A percentile compares a stretch with the other conserved stretches of the same genome.
phyloP scores from a whole-genome alignment of 1,140 invertebrate genomes.

The Drosophila athabasca region DNA sequence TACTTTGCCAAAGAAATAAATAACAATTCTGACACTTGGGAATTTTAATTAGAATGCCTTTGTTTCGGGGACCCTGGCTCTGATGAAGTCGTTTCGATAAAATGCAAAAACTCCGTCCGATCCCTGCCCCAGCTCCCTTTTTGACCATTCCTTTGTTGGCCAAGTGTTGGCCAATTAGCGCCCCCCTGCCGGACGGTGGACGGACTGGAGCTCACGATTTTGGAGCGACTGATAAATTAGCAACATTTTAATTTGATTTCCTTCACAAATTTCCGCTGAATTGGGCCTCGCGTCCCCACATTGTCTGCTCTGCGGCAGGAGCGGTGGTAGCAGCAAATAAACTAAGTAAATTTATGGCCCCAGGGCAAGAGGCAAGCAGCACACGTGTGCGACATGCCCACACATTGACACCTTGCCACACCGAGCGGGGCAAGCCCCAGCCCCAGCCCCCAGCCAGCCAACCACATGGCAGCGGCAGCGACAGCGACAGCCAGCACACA shows the following conservation, averaged over 20 bases:
- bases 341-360: slow-evolving; percentile 72
- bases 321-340: slow-evolving; percentile 47
- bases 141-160: not conserved
- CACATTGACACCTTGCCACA: slow-evolving; percentile 71
- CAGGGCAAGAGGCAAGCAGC: slow-evolving; percentile 37
- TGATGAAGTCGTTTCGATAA: slow-evolving; percentile 57
- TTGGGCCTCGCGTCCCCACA: slow-evolving; percentile 2
- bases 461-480: slow-evolving; percentile 6
- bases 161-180: slow-evolving; percentile 45
- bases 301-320: slow-evolving; percentile 35
- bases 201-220: slow-evolving; percentile 37
- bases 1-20: slow-evolving; percentile 46
- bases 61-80: slow-evolving; percentile 37
- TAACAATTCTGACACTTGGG: slow-evolving; percentile 54
- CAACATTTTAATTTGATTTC: slow-evolving; percentile 78
- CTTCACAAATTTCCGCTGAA: slow-evolving; percentile 68
- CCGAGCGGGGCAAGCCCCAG: slow-evolving; percentile 11
- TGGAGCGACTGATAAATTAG: slow-evolving; percentile 61
- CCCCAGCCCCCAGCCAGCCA: slow-evolving; percentile 29
- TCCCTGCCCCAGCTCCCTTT: slow-evolving; percentile 2
- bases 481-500: slow-evolving; percentile 14
- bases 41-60: slow-evolving; percentile 75
- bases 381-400: slow-evolving; percentile 71
- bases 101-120: slow-evolving; percentile 35
- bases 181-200: slow-evolving; percentile 9